A percentile compares a stretch with the other conserved stretches of the same genome.
These are phyloP conservation scores for Lota lota DNA, from an alignment of 2,113 vertebrate species.

Conservation along the genomic window DNA sequence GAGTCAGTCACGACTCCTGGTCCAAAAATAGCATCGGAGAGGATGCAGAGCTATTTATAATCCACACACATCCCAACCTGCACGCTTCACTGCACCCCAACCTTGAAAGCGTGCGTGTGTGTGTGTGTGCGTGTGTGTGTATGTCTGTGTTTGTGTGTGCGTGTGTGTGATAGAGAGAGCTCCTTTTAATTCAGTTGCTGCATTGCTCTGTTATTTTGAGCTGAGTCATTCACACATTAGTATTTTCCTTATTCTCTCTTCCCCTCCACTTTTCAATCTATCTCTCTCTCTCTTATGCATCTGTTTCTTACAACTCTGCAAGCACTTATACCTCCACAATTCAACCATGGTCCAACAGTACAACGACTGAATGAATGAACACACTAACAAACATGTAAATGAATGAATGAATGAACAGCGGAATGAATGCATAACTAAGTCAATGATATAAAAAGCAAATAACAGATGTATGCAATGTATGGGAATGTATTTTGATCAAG, in stretches of 20 bases:
- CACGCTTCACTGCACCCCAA: slow-evolving; percentile 43
- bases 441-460: too few species aligned
- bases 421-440: too few species aligned
- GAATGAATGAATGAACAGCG: slow-evolving; percentile 14
- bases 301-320: too few species aligned
- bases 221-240: slow-evolving; percentile 51
- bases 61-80: slow-evolving; percentile 52
- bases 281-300: not conserved
- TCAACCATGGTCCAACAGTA: too few species aligned
- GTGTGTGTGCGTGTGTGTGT: slow-evolving; percentile 11
- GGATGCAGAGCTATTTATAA: slow-evolving; percentile 69
- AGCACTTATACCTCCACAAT: too few species aligned
- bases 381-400: slow-evolving; percentile 3
- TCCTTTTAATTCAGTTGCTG: slow-evolving; percentile 53
- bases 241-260: slow-evolving; percentile 30
- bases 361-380: too few species aligned
- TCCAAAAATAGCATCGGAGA: slow-evolving; percentile 66
- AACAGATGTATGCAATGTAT: too few species aligned
- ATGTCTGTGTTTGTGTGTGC: slow-evolving; percentile 20
- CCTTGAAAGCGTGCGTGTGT: not conserved
- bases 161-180: slow-evolving; percentile 20
- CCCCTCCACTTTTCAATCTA: slow-evolving; percentile 14
- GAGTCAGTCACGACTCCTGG: slow-evolving; percentile 59
- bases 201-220: slow-evolving; percentile 43
- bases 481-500: too few species aligned